Percentiles rank a stretch among this genome's conserved stretches.
Conservation (phyloP, 2,888 invertebrate genomes). For the Catonia carolina region DNA sequence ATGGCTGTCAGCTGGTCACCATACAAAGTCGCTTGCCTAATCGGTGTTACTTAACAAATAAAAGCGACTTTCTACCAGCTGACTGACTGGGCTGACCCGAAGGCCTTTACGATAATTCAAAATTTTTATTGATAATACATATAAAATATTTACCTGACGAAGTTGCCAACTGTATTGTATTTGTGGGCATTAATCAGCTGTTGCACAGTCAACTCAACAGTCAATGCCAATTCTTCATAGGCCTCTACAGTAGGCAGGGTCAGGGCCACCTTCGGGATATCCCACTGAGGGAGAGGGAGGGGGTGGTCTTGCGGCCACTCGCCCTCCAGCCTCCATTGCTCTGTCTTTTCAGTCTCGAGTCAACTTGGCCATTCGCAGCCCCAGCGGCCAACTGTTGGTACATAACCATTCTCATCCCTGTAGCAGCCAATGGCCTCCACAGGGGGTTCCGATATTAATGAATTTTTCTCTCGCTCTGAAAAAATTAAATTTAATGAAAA, state of each 20-base stretch:
- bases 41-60: too few species aligned
- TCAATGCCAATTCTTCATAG: constrained; percentile 73
- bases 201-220: constrained; percentile 73
- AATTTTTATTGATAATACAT: too few species aligned
- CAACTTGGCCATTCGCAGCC: constrained; percentile 96
- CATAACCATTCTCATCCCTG: constrained; percentile 52
- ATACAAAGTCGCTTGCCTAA: too few species aligned
- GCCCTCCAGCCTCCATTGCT: constrained; percentile 37
- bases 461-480: constrained; percentile 66
- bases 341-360: constrained; percentile 63
- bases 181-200: constrained; percentile 74
- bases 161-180: constrained; percentile 85
- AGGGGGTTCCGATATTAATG: constrained; percentile 44
- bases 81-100: too few species aligned
- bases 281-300: constrained; percentile 34
- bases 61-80: too few species aligned
- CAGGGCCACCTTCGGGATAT: constrained; percentile 43
- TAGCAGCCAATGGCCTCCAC: constrained; percentile 48
- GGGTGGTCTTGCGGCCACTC: constrained; percentile 63
- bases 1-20: too few species aligned
- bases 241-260: constrained; percentile 51
- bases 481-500: too few species aligned
- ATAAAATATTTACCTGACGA: constrained; percentile 61
- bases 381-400: constrained; percentile 83
- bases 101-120: too few species aligned